phyloP scores from a whole-genome alignment of 2,113 vertebrate genomes.

The Crotalus tigris region DNA sequence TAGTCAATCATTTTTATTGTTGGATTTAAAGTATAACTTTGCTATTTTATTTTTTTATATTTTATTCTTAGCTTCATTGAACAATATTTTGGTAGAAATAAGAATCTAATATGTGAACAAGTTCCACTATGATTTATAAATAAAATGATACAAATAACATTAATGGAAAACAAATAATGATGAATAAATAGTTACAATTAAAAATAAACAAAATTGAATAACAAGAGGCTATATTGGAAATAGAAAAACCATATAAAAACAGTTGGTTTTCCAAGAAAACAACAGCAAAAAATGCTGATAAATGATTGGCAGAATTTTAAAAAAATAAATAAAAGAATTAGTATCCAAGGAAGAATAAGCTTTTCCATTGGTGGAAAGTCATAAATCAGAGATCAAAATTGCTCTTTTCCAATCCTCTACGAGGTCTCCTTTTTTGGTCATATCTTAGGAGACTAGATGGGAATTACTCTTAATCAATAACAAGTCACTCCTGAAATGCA shows the following conservation, averaged over 20 bases:
- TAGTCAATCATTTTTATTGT: not conserved
- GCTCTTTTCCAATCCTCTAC: not conserved
- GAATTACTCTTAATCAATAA: not conserved
- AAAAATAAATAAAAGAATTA: not conserved
- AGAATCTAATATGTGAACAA: not conserved
- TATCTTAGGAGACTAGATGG: not conserved
- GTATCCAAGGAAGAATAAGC: not conserved
- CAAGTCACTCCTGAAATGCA: not conserved
- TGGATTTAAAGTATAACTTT: not conserved
- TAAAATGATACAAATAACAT: not conserved
- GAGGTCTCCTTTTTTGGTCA: not conserved
- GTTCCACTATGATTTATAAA: not conserved
- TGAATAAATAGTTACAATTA: not conserved
- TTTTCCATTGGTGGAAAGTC: not conserved
- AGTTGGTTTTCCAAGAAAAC: not conserved
- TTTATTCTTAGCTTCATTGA: not conserved
- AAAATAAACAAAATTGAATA: not conserved
- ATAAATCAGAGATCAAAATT: not conserved
- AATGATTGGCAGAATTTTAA: not conserved
- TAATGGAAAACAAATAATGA: not conserved
- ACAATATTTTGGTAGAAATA: not conserved
- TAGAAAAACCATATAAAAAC: not conserved
- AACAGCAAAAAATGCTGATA: not conserved
- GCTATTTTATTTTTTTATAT: not conserved
- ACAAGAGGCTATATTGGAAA: not conserved